Conservation (phyloP, 2,797 vertebrate genomes). For the Myotis planiceps region DNA sequence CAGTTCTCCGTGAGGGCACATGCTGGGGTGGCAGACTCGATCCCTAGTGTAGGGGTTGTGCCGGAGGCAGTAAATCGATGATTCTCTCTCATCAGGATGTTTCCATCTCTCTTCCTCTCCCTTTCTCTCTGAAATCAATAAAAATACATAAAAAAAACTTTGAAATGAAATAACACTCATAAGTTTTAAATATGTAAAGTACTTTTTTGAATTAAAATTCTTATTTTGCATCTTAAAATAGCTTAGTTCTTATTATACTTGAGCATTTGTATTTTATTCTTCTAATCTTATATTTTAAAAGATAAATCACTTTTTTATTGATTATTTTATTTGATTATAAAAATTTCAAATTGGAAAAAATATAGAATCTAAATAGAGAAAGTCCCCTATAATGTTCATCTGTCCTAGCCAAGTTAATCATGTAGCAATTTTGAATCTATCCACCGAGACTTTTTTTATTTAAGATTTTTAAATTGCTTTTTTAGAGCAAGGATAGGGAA, state of each 20-base stretch:
- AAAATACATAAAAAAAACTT: background rate
- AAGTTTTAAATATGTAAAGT: background rate
- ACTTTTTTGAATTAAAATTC: conserved; percentile 38
- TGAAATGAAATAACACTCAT: conserved; percentile 13
- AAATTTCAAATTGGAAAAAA: conserved; percentile 37
- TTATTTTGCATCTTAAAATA: background rate
- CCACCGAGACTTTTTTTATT: background rate
- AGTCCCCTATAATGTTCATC: background rate
- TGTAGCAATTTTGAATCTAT: background rate
- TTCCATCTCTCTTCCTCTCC: too few relatives aligned
- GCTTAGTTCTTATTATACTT: background rate
- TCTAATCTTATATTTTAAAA: background rate
- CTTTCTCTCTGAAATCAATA: too few relatives aligned
- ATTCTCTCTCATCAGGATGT: too few relatives aligned
- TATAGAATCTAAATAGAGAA: background rate
- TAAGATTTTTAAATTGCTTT: too few relatives aligned
- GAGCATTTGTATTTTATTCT: conserved; percentile 9
- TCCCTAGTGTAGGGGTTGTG: too few relatives aligned
- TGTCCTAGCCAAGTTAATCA: background rate
- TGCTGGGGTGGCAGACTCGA: too few relatives aligned
- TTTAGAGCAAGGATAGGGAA: too few relatives aligned
- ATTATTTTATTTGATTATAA: conserved; percentile 10
- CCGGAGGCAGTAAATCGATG: too few relatives aligned
- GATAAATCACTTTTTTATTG: background rate
- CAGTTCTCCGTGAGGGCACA: too few relatives aligned